Base-by-base conservation (phyloP, 2,888 invertebrate genomes). In the Drosophila antonietae region DNA sequence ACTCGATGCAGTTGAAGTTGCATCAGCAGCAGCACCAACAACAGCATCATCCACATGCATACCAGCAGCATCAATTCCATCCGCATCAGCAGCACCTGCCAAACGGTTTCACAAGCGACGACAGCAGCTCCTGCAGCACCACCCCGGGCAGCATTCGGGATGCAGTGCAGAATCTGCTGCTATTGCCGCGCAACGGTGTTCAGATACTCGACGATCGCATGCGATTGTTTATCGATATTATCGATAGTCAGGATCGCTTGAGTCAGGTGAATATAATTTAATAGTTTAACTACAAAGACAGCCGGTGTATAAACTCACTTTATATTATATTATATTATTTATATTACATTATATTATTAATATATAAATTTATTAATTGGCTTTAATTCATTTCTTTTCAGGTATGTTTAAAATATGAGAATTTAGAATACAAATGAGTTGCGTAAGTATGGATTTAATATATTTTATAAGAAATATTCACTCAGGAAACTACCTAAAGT, bases 171-270 rank as follows among this genome's bases (percentile, higher is more conserved):
- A 95, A 95, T 84, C 93, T 96, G 56, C 93, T 96, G 68, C 93
- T 94, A 82, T 95, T 96, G 91, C 95, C 96, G 15, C 93, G 96
- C 69, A 96, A 96, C 90, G 96, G 96, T 28, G 95, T 96, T 93
- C 95, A 95, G 87, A 95, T 96, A 91, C 95, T 95, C 93, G 96
- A 96, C 90, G 96, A 96, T 93, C 96, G 96, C 91, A 94, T 96
- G 90, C 95, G 95, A 49, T 94, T 97, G 56, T 96, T 96, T 93
- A 95, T 96, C 91, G 96, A 97, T 90, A 96, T 97, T 86, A 94
- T 97, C 92, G 96, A 96, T 91, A 95, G 96, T 62, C 96, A 97
- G 94, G 96, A 96, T 91, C 94, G 95, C 91, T 95, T 97, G 91
- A 96, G 96, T 90, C 95, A 96, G 96, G 96, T 96, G 93, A 93